Evolutionary conservation across 2,113 vertebrate species (phyloP), one percentile per base, ranked within the genome.

Genomic region (Anarhynchus alexandrinus): DNA sequence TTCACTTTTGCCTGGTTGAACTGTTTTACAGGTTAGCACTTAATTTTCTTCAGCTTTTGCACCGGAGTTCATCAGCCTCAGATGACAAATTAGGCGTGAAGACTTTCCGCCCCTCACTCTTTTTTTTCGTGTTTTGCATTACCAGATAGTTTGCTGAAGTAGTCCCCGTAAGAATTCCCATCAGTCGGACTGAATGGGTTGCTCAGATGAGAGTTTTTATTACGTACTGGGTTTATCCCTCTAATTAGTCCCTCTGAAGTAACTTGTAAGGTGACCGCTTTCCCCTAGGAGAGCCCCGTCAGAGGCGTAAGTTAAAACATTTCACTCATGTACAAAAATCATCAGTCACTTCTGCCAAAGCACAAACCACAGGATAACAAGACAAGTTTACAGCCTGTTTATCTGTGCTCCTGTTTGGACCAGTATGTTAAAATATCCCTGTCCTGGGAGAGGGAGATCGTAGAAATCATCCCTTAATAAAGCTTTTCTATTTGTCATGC

Each of bases 401-500:
- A 86, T 95, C 78, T 57, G 34, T 82, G 74, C 58, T 96, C 34
- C 58, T 90, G 62, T 85, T 87, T 49, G 59, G 74, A 54, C 85
- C 81, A 93, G 66, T 66, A 26, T 90, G 84, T 66, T 91, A 80
- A 94, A 96, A 90, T 80, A 95, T 54, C 49, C 25, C 92, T 69
- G n/a, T 80, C 66, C 62, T 80, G 82, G 85, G 90, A 91, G 87
- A 94, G 26, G 83, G 84, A 69, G 54, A 72, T 40, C 5, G 5
- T 74, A 91, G 94, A 90, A 96, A 91, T 95, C 74, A 93, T 94
- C 66, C 85, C 58, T 88, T 85, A 77, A 72, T 85, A 90, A 96
- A 51, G 49, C 22, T 57, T 91, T 95, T 85, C 51, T 91, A 62
- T 95, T 87, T 93, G 74, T 94, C 85, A 70, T 51, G 66, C 70